Evolutionary conservation across 1,140 invertebrate genomes (phyloP), one percentile per base, ranked within the genome.

Genomic region (Pseudachorutes palmiensis): DNA sequence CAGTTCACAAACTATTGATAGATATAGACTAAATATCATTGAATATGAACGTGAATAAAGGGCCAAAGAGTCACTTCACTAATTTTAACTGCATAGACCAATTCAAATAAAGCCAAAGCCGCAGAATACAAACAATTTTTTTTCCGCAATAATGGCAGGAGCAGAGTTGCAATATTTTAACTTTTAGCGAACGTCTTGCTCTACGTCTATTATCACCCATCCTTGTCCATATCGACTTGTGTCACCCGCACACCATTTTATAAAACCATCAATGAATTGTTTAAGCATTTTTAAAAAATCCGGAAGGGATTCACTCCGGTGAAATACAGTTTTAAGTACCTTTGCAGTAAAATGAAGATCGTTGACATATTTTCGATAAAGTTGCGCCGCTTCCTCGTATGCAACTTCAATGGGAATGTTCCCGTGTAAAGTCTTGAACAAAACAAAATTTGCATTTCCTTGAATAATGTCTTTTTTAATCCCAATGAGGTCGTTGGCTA

Each of bases 401-500:
- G 36, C 36, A 9, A 9, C 36, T 41, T 41, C 36, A 41, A 41
- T 19, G 5, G 36, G 19, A 19, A 41, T 5, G 36, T 19, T 19
- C 5, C 19, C 5, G 19, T 19, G 36, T 5, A 19, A 9, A 41
- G 51, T 24, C 24, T 55, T 55, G 51, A 55, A 55, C 22, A 55
- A 5, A 14, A 55, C 51, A 9, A 55, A 24, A 24, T 26, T 55
- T 55, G 14, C 9, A 5, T 55, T 26, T 24, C 51, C 51, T 55
- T 55, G 3, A 5, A n/a, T 5, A 14, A 55, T 26, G 24, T 55
- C 51, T n/a, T 14, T 55, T n/a, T 26, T 14, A 55, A 55, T 26
- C 24, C 51, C 51, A 55, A 55, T n/a, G 14, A 55, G 51, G 51
- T 55, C 51, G 24, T 55, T 55, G 51, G 24, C 51, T 5, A n/a